Evolutionary conservation across 1,140 invertebrate genomes (phyloP).

Genomic region (Drosophila sulfurigaster): DNA sequence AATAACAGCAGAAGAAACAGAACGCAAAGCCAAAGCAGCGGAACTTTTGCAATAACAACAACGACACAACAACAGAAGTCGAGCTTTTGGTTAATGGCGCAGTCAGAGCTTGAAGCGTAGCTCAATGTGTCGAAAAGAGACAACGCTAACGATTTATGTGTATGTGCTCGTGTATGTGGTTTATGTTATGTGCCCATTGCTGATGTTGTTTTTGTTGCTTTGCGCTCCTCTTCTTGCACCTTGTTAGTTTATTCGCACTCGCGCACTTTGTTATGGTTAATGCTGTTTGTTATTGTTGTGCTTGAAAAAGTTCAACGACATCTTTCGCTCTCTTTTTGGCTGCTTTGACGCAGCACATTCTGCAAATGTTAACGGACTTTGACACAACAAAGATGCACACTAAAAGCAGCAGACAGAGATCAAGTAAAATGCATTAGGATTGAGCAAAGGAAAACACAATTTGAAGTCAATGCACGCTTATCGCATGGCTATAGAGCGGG

Average conservation of each 20-base stretch:
- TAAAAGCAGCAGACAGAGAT: not conserved
- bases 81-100: slow-evolving; percentile 39
- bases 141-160: slow-evolving; percentile 37
- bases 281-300: slow-evolving; percentile 36
- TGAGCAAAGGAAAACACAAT: slow-evolving; percentile 6
- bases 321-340: slow-evolving; percentile 23
- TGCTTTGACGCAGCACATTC: slow-evolving; percentile 23
- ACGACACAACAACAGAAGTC: slow-evolving; percentile 15
- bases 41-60: slow-evolving; percentile 36
- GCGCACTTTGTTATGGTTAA: slow-evolving; percentile 33
- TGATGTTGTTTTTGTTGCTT: slow-evolving; percentile 16
- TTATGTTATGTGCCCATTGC: slow-evolving; percentile 39
- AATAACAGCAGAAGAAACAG: slow-evolving; percentile 12
- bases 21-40: slow-evolving; percentile 32
- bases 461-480: slow-evolving; percentile 42
- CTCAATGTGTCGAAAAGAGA: slow-evolving; percentile 14
- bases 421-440: slow-evolving; percentile 2
- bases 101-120: slow-evolving; percentile 20
- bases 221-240: slow-evolving; percentile 31
- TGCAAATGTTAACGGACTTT: slow-evolving; percentile 31
- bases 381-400: slow-evolving; percentile 31
- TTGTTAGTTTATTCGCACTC: slow-evolving; percentile 49
- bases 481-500: not conserved
- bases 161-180: slow-evolving; percentile 8
- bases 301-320: slow-evolving; percentile 67